phyloP scores from a whole-genome alignment of 2,797 vertebrate species.

The Spinus pinus region DNA sequence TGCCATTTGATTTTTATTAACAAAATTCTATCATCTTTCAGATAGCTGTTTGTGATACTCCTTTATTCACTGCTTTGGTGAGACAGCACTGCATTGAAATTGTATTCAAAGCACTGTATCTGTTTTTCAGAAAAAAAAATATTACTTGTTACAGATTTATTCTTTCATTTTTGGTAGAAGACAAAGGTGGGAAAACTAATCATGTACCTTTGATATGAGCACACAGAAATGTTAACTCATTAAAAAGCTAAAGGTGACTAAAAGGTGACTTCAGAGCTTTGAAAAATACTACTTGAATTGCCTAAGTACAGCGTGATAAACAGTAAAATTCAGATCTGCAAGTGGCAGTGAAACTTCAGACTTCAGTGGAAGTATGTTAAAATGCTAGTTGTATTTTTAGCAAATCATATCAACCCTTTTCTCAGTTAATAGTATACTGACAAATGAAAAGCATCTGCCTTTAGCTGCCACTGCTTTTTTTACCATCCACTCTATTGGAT shows the following conservation, averaged over 20 bases:
- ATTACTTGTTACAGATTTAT: neutral
- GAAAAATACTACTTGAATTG: neutral
- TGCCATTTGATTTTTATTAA: neutral
- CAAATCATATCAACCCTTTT: neutral
- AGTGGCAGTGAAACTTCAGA: neutral
- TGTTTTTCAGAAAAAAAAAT: neutral
- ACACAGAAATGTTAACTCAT: neutral
- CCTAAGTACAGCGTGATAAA: fast-evolving
- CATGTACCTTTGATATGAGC: neutral
- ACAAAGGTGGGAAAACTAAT: neutral
- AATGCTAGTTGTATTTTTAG: neutral
- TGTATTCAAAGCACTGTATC: neutral
- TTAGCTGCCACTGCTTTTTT: neutral
- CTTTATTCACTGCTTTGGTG: neutral
- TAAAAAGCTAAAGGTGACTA: neutral
- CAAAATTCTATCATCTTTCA: neutral
- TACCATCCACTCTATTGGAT: neutral
- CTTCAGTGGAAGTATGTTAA: neutral
- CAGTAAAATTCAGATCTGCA: neutral
- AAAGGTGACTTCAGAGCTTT: neutral
- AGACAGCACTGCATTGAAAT: neutral
- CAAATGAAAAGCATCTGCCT: neutral
- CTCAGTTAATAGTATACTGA: neutral
- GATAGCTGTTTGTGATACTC: neutral
- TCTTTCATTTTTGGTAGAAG: neutral